Conservation (phyloP, 2,797 vertebrate genomes). For the Streptopelia turtur region DNA sequence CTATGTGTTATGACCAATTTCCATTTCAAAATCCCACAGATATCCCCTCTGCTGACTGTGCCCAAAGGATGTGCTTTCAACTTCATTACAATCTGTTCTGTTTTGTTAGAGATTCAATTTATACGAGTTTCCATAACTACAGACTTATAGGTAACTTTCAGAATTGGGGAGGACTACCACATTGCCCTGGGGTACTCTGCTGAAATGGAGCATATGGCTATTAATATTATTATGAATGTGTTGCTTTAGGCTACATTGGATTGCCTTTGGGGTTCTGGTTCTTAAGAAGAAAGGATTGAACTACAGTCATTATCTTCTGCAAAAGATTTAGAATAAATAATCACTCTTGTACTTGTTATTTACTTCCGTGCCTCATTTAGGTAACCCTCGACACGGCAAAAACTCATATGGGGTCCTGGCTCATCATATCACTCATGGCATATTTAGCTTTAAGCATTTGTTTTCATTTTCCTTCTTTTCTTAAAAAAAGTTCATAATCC, state of each 20-base stretch:
- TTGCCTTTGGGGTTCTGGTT: conserved; percentile 39
- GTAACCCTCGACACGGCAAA: background rate
- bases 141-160: background rate
- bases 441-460: background rate
- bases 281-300: conserved; percentile 48
- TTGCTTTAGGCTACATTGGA: conserved; percentile 35
- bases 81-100: background rate
- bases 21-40: conserved; percentile 35
- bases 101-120: conserved; percentile 5
- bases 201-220: conserved; percentile 54
- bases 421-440: background rate
- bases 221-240: conserved; percentile 52
- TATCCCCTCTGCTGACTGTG: conserved; percentile 15
- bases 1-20: background rate
- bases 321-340: conserved; percentile 21
- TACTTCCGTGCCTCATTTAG: background rate
- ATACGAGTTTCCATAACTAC: background rate
- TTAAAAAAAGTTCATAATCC: background rate
- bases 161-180: conserved; percentile 25
- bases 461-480: background rate
- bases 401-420: background rate
- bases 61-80: conserved; percentile 43
- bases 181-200: background rate
- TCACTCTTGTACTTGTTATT: background rate
- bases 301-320: background rate